Evolutionary conservation across 2,888 invertebrate species (phyloP).

Genomic region (Caenorhabditis doughertyi): DNA sequence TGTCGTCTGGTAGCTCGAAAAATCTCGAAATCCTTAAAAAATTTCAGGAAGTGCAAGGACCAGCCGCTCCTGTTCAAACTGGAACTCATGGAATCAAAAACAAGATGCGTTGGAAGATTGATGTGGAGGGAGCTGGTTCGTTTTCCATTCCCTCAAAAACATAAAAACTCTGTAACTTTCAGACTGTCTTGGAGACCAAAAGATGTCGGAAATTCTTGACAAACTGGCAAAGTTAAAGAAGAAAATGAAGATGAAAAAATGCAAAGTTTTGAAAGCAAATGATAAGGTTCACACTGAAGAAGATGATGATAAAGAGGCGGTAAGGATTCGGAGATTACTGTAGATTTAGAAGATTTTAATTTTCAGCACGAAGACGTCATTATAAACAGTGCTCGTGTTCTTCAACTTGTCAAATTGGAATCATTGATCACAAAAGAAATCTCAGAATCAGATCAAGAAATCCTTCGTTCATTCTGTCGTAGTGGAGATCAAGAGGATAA

Average conservation of each 20-base stretch:
- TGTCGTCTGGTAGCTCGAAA: neutral
- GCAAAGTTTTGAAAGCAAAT: slow-evolving; percentile 30
- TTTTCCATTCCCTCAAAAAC: neutral
- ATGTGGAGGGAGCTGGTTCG: slow-evolving; percentile 51
- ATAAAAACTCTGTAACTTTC: neutral
- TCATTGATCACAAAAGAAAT: slow-evolving; percentile 46
- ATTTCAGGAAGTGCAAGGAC: slow-evolving; percentile 40
- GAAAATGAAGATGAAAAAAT: slow-evolving; percentile 28
- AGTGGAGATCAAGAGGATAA: slow-evolving; percentile 52
- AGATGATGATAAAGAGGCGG: slow-evolving; percentile 19
- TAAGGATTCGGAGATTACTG: neutral
- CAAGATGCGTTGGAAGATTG: slow-evolving; percentile 62
- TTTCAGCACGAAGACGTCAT: slow-evolving; percentile 32
- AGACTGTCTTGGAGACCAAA: slow-evolving; percentile 39
- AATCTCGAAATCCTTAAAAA: neutral
- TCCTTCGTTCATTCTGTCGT: slow-evolving; percentile 44
- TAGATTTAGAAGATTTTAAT: neutral
- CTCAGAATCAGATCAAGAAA: slow-evolving; percentile 44
- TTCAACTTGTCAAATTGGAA: slow-evolving; percentile 52
- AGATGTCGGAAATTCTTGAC: slow-evolving; percentile 43
- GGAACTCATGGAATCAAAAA: slow-evolving; percentile 50
- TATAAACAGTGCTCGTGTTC: slow-evolving; percentile 32
- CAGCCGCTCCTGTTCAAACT: slow-evolving; percentile 42
- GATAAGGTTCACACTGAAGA: slow-evolving; percentile 13
- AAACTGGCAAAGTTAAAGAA: slow-evolving; percentile 18